phyloP scores from a whole-genome alignment of 2,888 invertebrate species.

The Poecilobothrus nobilitatus region DNA sequence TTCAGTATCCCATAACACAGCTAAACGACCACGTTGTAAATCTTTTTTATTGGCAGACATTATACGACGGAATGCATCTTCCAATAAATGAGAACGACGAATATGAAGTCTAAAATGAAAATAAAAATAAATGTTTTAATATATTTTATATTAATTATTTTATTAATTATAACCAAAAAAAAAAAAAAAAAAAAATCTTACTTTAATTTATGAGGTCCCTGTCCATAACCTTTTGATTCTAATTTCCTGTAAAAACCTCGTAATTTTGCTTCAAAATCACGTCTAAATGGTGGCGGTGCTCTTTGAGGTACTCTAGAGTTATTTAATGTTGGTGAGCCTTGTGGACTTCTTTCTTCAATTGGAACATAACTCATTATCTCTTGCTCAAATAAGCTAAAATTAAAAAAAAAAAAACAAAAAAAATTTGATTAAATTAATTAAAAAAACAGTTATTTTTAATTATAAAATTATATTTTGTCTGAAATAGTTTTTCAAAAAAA shows the following conservation, averaged over 20 bases:
- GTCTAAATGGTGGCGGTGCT: constrained; percentile 81
- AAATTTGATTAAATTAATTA: constrained; percentile 11
- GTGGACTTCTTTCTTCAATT: constrained; percentile 50
- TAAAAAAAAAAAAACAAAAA: constrained; percentile 24
- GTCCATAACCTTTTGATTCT: constrained; percentile 93
- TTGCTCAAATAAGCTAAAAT: constrained; percentile 87
- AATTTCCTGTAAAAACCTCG: constrained; percentile 89
- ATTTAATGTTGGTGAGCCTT: constrained; percentile 63
- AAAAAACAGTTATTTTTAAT: constrained; percentile 2
- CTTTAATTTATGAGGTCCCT: constrained; percentile 95
- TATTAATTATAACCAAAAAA: no score
- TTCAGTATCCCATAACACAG: constrained; percentile 90
- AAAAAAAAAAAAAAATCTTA: constrained; percentile 46
- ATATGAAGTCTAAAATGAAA: constrained; percentile 67
- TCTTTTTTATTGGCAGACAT: constrained; percentile 95
- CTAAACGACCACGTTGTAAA: constrained; percentile 87
- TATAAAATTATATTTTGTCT: not conserved
- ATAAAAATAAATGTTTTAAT: constrained; percentile 8
- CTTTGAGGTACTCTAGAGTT: constrained; percentile 62
- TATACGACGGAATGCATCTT: constrained; percentile 92
- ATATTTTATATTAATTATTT: no score
- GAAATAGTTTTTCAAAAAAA: not conserved
- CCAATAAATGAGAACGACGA: constrained; percentile 82
- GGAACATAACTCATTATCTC: constrained; percentile 98
- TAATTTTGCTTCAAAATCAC: constrained; percentile 92